These are phyloP conservation scores for Limosa lapponica DNA, from an alignment of 2,797 vertebrate genomes.

Conservation along the genomic window DNA sequence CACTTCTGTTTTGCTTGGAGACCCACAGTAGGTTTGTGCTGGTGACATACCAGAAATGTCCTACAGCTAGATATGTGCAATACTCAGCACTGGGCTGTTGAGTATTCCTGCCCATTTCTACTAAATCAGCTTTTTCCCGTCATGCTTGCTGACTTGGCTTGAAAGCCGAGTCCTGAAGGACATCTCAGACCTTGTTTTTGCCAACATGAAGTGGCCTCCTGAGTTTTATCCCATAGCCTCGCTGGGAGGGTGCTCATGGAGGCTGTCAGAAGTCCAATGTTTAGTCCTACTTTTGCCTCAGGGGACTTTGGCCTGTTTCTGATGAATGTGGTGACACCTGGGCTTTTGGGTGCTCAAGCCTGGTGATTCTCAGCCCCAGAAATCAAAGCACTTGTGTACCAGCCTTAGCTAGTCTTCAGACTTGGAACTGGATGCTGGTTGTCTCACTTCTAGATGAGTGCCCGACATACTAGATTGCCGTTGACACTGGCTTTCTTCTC, in stretches of 20 bases:
- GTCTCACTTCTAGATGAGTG: background rate
- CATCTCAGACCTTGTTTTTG: background rate
- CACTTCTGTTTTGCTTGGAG: background rate
- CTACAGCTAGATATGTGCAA: background rate
- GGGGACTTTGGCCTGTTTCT: background rate
- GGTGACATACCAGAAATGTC: background rate
- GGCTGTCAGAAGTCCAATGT: background rate
- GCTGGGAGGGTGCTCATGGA: background rate
- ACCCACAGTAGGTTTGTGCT: background rate
- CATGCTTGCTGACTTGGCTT: background rate
- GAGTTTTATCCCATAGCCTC: background rate
- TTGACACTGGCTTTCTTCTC: background rate
- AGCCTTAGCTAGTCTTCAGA: background rate
- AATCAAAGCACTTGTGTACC: background rate
- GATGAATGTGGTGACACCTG: background rate
- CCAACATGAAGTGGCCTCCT: background rate
- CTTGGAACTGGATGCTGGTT: background rate
- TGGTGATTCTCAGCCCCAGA: background rate
- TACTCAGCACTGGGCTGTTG: background rate
- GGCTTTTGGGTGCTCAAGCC: background rate
- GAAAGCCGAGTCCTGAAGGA: background rate
- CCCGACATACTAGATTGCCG: rapidly evolving
- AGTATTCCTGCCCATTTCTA: background rate
- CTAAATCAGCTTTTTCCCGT: background rate
- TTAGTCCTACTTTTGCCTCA: background rate